Base-by-base conservation (phyloP, 2,797 vertebrate species). In the Picus viridis region DNA sequence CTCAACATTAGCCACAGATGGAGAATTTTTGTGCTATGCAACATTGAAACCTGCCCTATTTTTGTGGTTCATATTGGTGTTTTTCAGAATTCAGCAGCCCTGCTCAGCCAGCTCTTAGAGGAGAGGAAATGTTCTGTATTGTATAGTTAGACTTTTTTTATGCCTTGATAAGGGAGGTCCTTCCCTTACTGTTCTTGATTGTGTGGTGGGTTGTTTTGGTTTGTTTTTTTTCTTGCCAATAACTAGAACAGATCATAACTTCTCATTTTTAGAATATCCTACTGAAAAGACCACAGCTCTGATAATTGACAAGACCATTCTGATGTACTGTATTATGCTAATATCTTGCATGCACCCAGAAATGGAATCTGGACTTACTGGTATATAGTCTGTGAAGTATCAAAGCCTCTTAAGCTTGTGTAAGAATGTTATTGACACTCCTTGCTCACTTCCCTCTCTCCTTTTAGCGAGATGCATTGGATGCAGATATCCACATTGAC, bases 391-490 rank as follows among this genome's bases (percentile, higher is more conserved):
- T 68, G 23, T 82, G 61, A 78, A 77, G 15, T 32, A 54, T 56
- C 36, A 11, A 49, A 68, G 39, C 36, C 45, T 73, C 39, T 56
- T 54, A 74, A 63, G 34, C 10, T 71, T 49, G 36, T 23, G 16
- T 9, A 67, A 12, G n/a, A 71, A 65, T 19, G 15, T 67, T 78
- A n/a, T 10, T 71, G 63, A 75, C 16, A 13, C 16, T 30, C 16
- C 14, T 32, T 24, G 43, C 16, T n/a, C 49, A 49, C 27, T 41
- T 23, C 16, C 12, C 15, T 56, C n/a, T 62, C 54, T 15, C 6
- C 13, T 23, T 23, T 41, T 84, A 99, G 99, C 97, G 98, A 92
- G 99, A 99, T 83, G 96, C 98, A 2, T 85, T 99, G 96, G 99
- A 99, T 82, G 98, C 98, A 79, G 97, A 97, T 36, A 97, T 98